These are phyloP conservation scores for Brachionus rotundiformis DNA, from an alignment of 1,140 invertebrate genomes.

Conservation along the genomic window DNA sequence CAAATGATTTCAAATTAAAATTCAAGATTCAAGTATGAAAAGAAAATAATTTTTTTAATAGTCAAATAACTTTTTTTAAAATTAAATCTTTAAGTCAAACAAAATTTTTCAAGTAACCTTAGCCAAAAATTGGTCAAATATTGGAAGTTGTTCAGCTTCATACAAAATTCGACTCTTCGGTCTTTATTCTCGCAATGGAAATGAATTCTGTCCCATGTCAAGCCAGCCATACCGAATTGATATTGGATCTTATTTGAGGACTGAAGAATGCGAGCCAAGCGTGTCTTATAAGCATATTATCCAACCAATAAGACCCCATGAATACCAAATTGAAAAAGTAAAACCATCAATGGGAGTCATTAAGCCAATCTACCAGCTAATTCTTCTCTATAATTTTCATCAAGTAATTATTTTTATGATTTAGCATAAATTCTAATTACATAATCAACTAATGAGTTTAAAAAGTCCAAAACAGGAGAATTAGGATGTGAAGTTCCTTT, in stretches of 20 bases:
- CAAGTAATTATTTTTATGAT: neutral
- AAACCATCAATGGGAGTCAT: slow-evolving; percentile 43
- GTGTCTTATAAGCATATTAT: slow-evolving; percentile 24
- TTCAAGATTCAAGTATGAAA: slow-evolving; percentile 37
- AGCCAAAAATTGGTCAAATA: slow-evolving; percentile 48
- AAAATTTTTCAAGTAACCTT: slow-evolving; percentile 28
- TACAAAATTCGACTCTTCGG: slow-evolving; percentile 36
- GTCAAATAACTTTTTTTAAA: neutral
- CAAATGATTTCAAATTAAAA: slow-evolving; percentile 41
- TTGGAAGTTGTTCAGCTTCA: neutral
- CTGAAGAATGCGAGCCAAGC: slow-evolving; percentile 26
- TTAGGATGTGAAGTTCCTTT: slow-evolving; percentile 76
- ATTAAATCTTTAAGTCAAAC: neutral
- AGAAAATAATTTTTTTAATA: neutral
- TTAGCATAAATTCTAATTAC: neutral
- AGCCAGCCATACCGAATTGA: slow-evolving; percentile 20
- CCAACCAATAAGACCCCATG: slow-evolving; percentile 29
- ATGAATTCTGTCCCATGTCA: slow-evolving; percentile 18
- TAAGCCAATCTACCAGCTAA: slow-evolving; percentile 40
- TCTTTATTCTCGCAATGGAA: neutral
- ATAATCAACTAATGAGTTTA: neutral
- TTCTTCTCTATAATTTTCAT: slow-evolving; percentile 40
- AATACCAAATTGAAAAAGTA: slow-evolving; percentile 39
- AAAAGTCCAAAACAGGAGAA: slow-evolving; percentile 74
- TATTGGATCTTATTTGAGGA: slow-evolving; percentile 31